Conservation (phyloP, 1,140 invertebrate genomes). For the Samia ricini region DNA sequence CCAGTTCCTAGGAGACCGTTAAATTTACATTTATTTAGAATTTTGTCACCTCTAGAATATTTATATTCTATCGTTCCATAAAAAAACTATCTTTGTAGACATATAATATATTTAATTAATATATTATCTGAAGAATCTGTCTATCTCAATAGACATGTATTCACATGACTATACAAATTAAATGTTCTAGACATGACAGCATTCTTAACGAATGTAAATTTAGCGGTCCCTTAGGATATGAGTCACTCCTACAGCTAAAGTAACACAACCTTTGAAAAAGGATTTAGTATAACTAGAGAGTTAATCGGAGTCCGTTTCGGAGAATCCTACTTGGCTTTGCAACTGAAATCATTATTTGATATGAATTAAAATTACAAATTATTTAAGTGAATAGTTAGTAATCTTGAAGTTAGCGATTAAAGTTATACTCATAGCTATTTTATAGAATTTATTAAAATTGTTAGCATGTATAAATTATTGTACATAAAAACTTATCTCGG, state of each 20-base stretch:
- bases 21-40: conserved; percentile 29
- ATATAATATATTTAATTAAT: no score
- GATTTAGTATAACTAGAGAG: conserved; percentile 17
- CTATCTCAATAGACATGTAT: conserved; percentile 6
- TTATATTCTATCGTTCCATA: conserved; percentile 21
- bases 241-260: conserved; percentile 20
- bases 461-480: no score
- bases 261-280: conserved; percentile 26
- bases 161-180: conserved; percentile 21
- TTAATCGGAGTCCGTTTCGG: conserved; percentile 17
- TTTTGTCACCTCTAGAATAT: conserved; percentile 19
- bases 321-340: conserved; percentile 16
- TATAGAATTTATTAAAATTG: no score
- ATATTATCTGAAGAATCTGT: no score
- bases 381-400: background rate
- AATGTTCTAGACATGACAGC: conserved; percentile 20
- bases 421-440: no score
- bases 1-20: conserved; percentile 16
- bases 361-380: conserved; percentile 11
- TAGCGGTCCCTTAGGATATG: conserved; percentile 15
- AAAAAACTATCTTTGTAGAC: no score
- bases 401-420: no score
- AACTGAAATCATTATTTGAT: conserved; percentile 25
- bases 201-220: conserved; percentile 29
- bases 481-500: no score